These are phyloP conservation scores for Oncorhynchus clarkii DNA, from an alignment of 2,113 vertebrate genomes.

Conservation along the genomic window DNA sequence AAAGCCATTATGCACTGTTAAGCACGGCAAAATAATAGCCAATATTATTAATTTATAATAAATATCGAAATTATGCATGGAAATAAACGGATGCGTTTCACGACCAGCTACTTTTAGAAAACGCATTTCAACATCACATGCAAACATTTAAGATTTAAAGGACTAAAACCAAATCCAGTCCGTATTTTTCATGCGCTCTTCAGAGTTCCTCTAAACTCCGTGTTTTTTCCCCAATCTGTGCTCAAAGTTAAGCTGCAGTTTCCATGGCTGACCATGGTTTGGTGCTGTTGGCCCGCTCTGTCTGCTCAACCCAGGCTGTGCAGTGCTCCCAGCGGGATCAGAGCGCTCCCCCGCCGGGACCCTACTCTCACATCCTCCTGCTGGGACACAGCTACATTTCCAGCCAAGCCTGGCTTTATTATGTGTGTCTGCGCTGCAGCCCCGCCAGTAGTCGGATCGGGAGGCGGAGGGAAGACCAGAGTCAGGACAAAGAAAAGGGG, in stretches of 20 bases:
- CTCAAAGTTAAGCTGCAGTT: slow-evolving; percentile 77
- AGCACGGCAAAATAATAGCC: no score
- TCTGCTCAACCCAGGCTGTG: slow-evolving; percentile 87
- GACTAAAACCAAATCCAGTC: slow-evolving; percentile 50
- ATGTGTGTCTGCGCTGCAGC: slow-evolving; percentile 99
- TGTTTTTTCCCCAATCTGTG: slow-evolving; percentile 61
- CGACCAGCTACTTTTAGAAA: no score
- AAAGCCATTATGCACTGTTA: no score
- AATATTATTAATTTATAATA: no score
- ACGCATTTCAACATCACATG: no score
- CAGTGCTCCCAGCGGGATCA: slow-evolving; percentile 99
- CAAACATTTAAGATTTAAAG: not conserved
- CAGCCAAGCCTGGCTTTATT: slow-evolving; percentile 99
- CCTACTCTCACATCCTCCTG: slow-evolving; percentile 99
- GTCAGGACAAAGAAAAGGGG: slow-evolving; percentile 97
- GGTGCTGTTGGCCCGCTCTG: slow-evolving; percentile 86
- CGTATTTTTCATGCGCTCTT: slow-evolving; percentile 52
- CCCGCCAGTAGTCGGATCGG: slow-evolving; percentile 97
- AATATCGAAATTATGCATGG: no score
- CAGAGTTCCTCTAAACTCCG: slow-evolving; percentile 60
- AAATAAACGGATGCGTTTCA: no score
- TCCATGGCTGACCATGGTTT: slow-evolving; percentile 84
- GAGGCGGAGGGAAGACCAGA: slow-evolving; percentile 91
- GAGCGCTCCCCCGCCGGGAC: slow-evolving; percentile 99
- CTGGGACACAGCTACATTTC: slow-evolving; percentile 99